These are phyloP conservation scores for Myotis yumanensis DNA, from an alignment of 2,113 vertebrate species.

Conservation along the genomic window DNA sequence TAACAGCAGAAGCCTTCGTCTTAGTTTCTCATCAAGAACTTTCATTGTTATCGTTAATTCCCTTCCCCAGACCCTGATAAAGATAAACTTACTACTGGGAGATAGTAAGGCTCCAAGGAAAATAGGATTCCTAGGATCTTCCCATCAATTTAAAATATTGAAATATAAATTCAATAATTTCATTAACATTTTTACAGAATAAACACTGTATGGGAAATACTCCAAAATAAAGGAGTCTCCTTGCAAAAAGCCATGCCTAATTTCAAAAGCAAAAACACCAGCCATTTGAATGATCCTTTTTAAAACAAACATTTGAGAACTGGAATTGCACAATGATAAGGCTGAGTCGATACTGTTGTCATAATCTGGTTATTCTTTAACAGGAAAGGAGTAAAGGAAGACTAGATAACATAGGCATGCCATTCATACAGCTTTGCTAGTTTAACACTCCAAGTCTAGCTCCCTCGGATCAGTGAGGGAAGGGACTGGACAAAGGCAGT, in stretches of 20 bases:
- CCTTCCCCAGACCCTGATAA: background rate
- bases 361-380: too few relatives aligned
- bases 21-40: constrained; percentile 9
- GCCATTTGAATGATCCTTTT: background rate
- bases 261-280: background rate
- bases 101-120: constrained; percentile 11
- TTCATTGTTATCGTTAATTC: background rate
- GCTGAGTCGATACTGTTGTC: background rate
- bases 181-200: background rate
- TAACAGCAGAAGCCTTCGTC: background rate
- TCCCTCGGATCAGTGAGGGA: too few relatives aligned
- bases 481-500: too few relatives aligned
- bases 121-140: background rate
- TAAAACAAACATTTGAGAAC: constrained; percentile 1
- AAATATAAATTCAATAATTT: constrained; percentile 28
- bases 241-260: background rate
- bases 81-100: background rate
- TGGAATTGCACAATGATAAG: background rate
- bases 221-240: background rate
- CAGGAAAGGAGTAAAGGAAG: too few relatives aligned
- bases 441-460: too few relatives aligned
- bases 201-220: background rate
- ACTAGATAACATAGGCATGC: too few relatives aligned
- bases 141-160: background rate
- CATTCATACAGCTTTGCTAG: too few relatives aligned